phyloP scores from a whole-genome alignment of 2,797 vertebrate genomes.

The Cuniculus paca region DNA sequence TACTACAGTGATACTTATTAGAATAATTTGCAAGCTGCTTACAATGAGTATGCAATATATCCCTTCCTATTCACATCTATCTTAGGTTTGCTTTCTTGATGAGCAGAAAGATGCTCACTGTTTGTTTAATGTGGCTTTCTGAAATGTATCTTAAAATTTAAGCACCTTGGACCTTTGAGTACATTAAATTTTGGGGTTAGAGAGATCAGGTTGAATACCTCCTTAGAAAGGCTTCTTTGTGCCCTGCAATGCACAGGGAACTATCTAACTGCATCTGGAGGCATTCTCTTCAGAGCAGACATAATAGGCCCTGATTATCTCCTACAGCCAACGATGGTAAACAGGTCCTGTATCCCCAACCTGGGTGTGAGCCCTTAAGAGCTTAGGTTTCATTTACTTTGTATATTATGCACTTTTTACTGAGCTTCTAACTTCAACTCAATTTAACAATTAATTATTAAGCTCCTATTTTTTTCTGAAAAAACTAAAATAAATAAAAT shows the following conservation, averaged over 20 bases:
- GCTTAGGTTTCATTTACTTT: constrained; percentile 31
- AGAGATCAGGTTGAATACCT: background rate
- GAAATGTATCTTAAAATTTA: constrained; percentile 31
- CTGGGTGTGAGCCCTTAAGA: background rate
- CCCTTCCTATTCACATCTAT: background rate
- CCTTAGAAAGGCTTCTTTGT: background rate
- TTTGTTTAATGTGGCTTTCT: background rate
- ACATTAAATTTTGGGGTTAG: background rate
- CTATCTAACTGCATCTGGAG: background rate
- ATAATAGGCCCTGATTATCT: background rate
- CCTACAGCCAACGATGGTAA: background rate
- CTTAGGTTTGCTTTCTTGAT: constrained; percentile 1
- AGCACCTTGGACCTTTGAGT: background rate
- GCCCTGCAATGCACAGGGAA: background rate
- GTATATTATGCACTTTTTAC: background rate
- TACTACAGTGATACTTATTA: background rate
- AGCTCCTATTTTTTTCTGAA: background rate
- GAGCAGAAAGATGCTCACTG: background rate
- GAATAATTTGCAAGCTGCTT: background rate
- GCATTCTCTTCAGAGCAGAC: background rate
- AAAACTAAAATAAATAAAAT: constrained; percentile 12
- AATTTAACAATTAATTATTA: constrained; percentile 37
- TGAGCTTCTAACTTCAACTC: constrained; percentile 47
- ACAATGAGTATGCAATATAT: background rate
- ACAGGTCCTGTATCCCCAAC: background rate